Percentiles rank a stretch among this genome's conserved stretches.
Evolutionary conservation across 2,888 invertebrate genomes (phyloP).

Genomic region (Unio pictorum): DNA sequence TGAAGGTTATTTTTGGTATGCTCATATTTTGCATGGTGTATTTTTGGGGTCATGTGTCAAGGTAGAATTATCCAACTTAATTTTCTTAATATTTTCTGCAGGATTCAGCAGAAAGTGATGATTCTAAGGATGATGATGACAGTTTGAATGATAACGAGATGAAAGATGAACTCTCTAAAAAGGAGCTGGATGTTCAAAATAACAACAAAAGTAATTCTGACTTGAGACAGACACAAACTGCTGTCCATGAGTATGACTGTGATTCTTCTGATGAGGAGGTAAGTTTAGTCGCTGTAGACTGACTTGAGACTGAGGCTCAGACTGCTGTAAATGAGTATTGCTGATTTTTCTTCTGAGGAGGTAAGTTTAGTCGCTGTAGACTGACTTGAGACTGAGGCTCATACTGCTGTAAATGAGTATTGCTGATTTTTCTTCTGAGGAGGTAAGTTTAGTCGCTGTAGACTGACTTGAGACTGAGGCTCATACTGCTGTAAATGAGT

Average conservation of each 20-base stretch:
- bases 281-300: constrained; percentile 8
- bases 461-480: no score
- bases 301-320: no score
- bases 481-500: no score
- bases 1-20: no score
- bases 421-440: neutral
- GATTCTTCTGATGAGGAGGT: constrained; percentile 95
- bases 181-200: constrained; percentile 73
- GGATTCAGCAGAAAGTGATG: constrained; percentile 14
- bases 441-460: no score
- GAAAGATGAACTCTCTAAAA: constrained; percentile 13
- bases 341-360: neutral
- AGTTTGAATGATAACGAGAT: constrained; percentile 25
- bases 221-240: no score
- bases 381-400: neutral
- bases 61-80: no score
- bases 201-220: no score
- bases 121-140: constrained; percentile 13
- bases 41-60: no score
- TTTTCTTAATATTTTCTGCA: neutral
- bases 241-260: no score
- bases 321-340: neutral
- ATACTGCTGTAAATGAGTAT: neutral
- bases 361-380: neutral
- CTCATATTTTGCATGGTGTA: no score